Percentiles rank a stretch among this genome's conserved stretches.
Conservation (phyloP, 2,113 vertebrate species). For the Monopterus albus region DNA sequence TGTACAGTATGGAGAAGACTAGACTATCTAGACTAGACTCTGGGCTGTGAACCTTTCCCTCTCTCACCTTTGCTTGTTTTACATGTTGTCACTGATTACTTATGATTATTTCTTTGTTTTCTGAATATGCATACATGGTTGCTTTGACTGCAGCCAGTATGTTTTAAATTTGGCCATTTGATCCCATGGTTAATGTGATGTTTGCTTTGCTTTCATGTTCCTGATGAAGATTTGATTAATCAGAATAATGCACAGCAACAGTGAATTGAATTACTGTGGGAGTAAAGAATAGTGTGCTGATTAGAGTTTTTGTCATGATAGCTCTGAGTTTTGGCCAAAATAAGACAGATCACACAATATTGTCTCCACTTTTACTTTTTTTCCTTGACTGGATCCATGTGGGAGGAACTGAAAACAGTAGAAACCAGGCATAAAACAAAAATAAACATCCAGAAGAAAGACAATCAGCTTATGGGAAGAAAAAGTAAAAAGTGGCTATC, state of each 20-base stretch:
- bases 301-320: not conserved
- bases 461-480: constrained; percentile 31
- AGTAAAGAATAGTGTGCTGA: not conserved
- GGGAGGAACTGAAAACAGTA: constrained; percentile 20
- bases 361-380: not conserved
- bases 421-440: constrained; percentile 36
- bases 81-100: not conserved
- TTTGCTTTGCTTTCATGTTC: not conserved
- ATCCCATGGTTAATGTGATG: too few species aligned
- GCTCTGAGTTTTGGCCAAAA: not conserved
- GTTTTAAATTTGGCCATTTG: not conserved
- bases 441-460: constrained; percentile 25
- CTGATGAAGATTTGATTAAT: not conserved
- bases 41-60: too few species aligned
- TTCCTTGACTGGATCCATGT: not conserved
- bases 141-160: not conserved
- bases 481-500: constrained; percentile 32
- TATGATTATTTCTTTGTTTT: not conserved
- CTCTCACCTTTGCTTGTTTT: too few species aligned
- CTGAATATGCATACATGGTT: not conserved
- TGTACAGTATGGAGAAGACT: too few species aligned
- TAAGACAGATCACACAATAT: not conserved
- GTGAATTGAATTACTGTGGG: not conserved
- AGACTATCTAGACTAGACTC: too few species aligned
- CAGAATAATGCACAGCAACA: not conserved